Evolutionary conservation across 2,888 invertebrate genomes (phyloP).

Genomic region (Crossocerus cetratus): DNA sequence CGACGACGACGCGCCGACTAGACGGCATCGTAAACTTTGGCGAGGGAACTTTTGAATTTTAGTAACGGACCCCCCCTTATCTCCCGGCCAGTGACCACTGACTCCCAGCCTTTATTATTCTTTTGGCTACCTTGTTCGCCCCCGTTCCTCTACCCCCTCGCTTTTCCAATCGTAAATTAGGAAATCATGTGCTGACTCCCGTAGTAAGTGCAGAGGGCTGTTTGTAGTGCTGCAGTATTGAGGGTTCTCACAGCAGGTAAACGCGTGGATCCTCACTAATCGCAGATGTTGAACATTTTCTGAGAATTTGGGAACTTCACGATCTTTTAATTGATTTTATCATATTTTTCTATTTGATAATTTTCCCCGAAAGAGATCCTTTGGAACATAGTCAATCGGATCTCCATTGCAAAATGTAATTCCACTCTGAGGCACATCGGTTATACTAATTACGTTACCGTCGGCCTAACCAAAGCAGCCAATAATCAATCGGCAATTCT

Average conservation of each 20-base stretch:
- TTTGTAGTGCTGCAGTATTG: conserved; percentile 36
- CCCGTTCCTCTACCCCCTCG: too few species aligned
- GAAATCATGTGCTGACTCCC: background rate
- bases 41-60: conserved; percentile 72
- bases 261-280: conserved; percentile 18
- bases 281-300: too few species aligned
- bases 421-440: background rate
- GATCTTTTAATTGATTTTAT: background rate
- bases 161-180: background rate
- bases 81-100: background rate
- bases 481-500: conserved; percentile 3
- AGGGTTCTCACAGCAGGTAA: conserved; percentile 18
- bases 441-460: conserved; percentile 2
- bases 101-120: too few species aligned
- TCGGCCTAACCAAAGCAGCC: background rate
- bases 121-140: conserved; percentile 36
- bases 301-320: background rate
- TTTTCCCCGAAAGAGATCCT: background rate
- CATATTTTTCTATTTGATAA: background rate
- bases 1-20: conserved; percentile 69
- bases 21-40: conserved; percentile 74
- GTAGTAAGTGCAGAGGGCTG: background rate
- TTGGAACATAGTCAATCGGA: background rate
- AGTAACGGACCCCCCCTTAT: conserved; percentile 53
- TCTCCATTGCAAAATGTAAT: background rate